phyloP scores from a whole-genome alignment of 92 coral and sea anemone genomes.

The Palythoa heliodiscus region DNA sequence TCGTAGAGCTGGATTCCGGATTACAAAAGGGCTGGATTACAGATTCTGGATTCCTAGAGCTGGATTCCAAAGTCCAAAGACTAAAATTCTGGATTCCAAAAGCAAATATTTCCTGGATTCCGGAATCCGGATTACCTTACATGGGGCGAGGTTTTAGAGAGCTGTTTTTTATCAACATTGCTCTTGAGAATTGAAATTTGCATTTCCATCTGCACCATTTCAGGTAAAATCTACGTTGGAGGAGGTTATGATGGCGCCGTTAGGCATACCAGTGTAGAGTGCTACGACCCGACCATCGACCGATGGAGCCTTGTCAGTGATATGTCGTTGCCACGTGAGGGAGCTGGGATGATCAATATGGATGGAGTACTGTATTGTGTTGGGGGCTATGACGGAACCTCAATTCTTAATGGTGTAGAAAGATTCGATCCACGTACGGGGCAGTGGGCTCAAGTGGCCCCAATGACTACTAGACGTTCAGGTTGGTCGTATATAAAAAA shows the following conservation, averaged over 20 bases:
- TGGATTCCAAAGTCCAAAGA: no score
- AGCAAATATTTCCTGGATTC: no score
- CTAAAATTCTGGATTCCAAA: no score
- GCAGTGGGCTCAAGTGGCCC: constrained; percentile 90
- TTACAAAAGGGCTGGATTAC: no score
- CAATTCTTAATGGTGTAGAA: constrained; percentile 88
- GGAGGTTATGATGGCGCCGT: constrained; percentile 98
- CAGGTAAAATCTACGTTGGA: constrained; percentile 96
- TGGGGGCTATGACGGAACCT: constrained; percentile 96
- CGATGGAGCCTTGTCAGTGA: constrained; percentile 91
- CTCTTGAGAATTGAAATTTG: not conserved
- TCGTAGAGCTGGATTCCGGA: no score
- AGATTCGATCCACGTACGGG: constrained; percentile 91
- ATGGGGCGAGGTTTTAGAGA: no score
- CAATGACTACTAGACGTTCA: constrained; percentile 93
- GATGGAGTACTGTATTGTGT: constrained; percentile 90
- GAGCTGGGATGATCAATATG: constrained; percentile 91
- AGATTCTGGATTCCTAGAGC: no score
- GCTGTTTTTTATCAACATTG: no score
- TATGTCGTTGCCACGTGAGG: constrained; percentile 87
- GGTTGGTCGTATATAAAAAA: constrained; percentile 50
- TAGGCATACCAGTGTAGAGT: constrained; percentile 95
- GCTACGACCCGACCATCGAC: constrained; percentile 97
- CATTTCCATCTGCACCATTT: not conserved
- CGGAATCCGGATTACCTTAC: no score